Evolutionary conservation across 1,140 invertebrate genomes (phyloP), one percentile per base, ranked within the genome.

Genomic region (Sitodiplosis mosellana): DNA sequence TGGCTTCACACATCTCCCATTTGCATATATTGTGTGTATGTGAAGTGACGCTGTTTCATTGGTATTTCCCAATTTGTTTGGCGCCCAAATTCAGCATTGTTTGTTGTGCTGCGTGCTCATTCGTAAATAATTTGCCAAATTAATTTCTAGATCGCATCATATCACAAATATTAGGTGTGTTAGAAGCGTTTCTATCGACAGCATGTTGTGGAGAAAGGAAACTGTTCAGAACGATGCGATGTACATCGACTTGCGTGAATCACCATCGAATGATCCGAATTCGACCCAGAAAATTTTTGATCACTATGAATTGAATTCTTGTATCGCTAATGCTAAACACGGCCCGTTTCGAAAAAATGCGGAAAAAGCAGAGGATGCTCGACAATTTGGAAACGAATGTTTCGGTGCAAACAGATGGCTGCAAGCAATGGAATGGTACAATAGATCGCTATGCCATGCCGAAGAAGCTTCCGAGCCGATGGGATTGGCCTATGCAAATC

Each of bases 401-500:
- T 40, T 40, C 17, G 37, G 14, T 4, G 17, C 14, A 12, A 40
- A 40, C n/a, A 8, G n/a, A 12, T 40, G 14, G 14, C 3, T 67
- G 54, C 56, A 68, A 49, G 71, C 71, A 33, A 65, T 69, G 53
- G 67, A 74, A 59, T 67, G 70, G 56, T 80, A 81, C 55, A 76
- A 76, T 49, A 68, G 74, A 59, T 74, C 77, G 52, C 65, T 80
- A 49, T 65, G 71, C 19, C 66, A 64, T 64, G 73, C 76, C 33
- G 67, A 69, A 46, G 53, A 58, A 8, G 57, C 63, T 38, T 75
- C 74, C 18, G 65, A 73, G 50, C 66, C 71, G 57, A 65, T 78
- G 50, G 63, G 69, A 14, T 60, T 79, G 27, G 77, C 77, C 15
- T 73, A 76, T 61, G 76, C 71, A 15, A 83, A 83, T 58, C 71